phyloP scores from a whole-genome alignment of 2,113 vertebrate genomes.

The Malurus alboscapulatus region DNA sequence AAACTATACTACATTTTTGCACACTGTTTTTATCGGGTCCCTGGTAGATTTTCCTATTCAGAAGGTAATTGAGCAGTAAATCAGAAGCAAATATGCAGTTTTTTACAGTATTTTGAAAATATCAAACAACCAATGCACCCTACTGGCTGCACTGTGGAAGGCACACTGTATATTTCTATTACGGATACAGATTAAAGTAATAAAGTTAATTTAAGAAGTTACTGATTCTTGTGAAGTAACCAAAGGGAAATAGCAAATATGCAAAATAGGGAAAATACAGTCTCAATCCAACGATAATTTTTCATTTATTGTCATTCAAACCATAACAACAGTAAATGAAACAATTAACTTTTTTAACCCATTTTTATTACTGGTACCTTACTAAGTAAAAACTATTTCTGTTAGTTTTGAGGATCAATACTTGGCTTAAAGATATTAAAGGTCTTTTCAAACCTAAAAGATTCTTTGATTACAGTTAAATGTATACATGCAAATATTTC shows the following conservation, averaged over 20 bases:
- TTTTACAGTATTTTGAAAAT: background rate
- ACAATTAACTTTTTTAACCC: background rate
- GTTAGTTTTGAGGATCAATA: background rate
- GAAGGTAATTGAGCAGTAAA: background rate
- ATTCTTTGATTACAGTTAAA: background rate
- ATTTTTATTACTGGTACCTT: background rate
- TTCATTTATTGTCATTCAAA: background rate
- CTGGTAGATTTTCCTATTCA: background rate
- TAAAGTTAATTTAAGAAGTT: background rate
- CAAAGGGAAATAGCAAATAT: background rate
- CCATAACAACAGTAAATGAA: background rate
- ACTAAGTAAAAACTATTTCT: background rate
- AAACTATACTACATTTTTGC: background rate
- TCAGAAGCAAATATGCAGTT: background rate
- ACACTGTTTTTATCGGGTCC: background rate
- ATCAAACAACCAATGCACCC: slow-evolving; percentile 8
- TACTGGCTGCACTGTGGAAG: slow-evolving; percentile 15
- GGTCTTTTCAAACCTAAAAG: background rate
- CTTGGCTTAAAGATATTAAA: background rate
- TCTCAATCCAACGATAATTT: background rate
- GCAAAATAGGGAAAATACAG: background rate
- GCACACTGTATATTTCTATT: background rate
- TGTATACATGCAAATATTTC: background rate
- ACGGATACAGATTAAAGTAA: background rate
- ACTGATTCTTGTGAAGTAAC: background rate